Evolutionary conservation across 2,113 vertebrate genomes (phyloP), one percentile per base, ranked within the genome.

Genomic region (Tapirus terrestris): DNA sequence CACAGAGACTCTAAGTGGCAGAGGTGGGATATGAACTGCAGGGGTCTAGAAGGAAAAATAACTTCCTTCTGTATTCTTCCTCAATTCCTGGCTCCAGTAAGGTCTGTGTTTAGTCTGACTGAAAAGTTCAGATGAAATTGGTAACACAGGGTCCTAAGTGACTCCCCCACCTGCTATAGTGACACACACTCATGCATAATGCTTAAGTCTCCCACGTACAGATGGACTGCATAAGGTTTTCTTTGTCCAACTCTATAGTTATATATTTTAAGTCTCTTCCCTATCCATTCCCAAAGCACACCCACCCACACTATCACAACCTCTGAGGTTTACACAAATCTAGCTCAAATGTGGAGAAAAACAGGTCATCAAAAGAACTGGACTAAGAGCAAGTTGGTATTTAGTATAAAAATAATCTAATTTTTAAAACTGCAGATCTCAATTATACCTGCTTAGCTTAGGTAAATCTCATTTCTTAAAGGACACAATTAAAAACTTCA

Each of bases 151-250:
- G 4, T 67, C 73, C 58, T 13, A 39, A 7, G 21, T 2, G 39
- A 58, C 60, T 48, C 7, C 56, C 45, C 36, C 2, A 4, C 10
- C 25, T n/a, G 87, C 87, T 20, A 7, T 0, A 23, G 31, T 18
- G 10, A 27, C 23, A 45, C 17, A 3, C 5, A 23, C 2, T 25
- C 21, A 2, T 0, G 20, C 48, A 0, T 0, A 8, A 68, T 4
- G 51, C 29, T 14, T 39, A n/a, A 3, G 0, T 65, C 36, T 82
- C 65, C 29, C 65, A 39, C 0, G 0, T 14, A 43, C 60, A 58
- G 29, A 73, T 3, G 20, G 5, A 6, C 27, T 51, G 4, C 13
- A 2, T 8, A 36, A 31, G 39, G 20, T 36, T 39, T 72, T 39
- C 68, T 45, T n/a, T n/a, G n/a, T n/a, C 61, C 43, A 70, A 0